Evolutionary conservation across 2,888 invertebrate genomes (phyloP), one percentile per base, ranked within the genome.

Genomic region (Epistrophella euchroma): DNA sequence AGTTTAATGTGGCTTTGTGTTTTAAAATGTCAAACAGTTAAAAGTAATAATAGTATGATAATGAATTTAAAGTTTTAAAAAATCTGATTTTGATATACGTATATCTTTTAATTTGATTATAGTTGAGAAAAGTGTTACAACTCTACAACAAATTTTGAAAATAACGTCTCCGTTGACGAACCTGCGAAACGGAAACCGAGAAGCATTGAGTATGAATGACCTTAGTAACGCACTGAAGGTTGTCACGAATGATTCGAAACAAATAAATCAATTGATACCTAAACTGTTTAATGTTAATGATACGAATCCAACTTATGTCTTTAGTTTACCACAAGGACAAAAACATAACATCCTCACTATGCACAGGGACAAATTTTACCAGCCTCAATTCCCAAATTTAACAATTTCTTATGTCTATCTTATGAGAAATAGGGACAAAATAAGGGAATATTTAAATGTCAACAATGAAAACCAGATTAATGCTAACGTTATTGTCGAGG

Each of bases 381-480:
- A 89, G 22, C 91, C 92, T 4, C 89, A 89, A 40, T 92, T 92
- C 88, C 92, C 92, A 13, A 92, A 92, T 84, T 83, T 92, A 11
- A 89, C 90, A 4, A 40, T 73, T 43, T 60, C 82, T 0, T 88
- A 89, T 75, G 88, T 90, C 71, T 74, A 82, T 43, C 37, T 88
- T 19, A 87, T 88, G 75, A 64, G 79, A 52, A 73, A 68, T 28
- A 73, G 73, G 3, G 68, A 43, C 1, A 56, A 75, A 5, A 7
- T 60, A 13, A 7, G 13, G 15, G 47, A 71, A 40, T 11, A 43
- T 19, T 9, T 47, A 10, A 70, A 35, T 15, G 13, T 0, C 11
- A 15, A 17, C 32, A 62, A 37, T 19, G 45, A 66, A 17, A n/a
- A 62, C 15, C 25, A 45, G n/a, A 25, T 22, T 2, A 25, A 56